These are phyloP conservation scores for Riparia riparia DNA, from an alignment of 2,113 vertebrate genomes.

Conservation along the genomic window DNA sequence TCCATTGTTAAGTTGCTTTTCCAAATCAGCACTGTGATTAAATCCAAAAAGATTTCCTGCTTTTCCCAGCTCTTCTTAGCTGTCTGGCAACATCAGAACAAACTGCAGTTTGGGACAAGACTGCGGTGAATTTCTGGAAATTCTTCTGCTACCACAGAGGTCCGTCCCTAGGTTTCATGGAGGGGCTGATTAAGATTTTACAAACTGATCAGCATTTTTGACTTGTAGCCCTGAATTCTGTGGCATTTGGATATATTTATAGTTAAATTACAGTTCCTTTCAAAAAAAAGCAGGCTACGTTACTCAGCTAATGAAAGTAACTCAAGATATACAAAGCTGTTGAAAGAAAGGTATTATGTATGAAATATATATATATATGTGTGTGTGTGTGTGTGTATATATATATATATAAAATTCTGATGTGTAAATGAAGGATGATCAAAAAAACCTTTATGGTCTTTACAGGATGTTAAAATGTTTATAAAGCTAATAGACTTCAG, in stretches of 20 bases:
- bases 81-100: conserved; percentile 77
- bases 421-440: neutral
- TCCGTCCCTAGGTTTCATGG: conserved; percentile 72
- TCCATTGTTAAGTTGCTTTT: conserved; percentile 67
- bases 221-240: conserved; percentile 75
- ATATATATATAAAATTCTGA: neutral
- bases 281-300: conserved; percentile 57
- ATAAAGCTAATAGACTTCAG: neutral
- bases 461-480: neutral
- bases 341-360: neutral
- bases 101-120: conserved; percentile 69
- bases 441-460: neutral
- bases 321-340: conserved; percentile 40
- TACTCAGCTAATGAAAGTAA: conserved; percentile 72
- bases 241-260: conserved; percentile 81
- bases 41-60: conserved; percentile 78
- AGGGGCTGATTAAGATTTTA: conserved; percentile 76
- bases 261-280: conserved; percentile 73
- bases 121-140: conserved; percentile 78
- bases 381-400: too few species aligned
- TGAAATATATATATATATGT: neutral
- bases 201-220: conserved; percentile 82
- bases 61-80: conserved; percentile 73
- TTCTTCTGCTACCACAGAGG: conserved; percentile 75
- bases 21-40: conserved; percentile 73